Conservation (phyloP, 2,888 invertebrate species). For the Thecocarcelia acutangulata region DNA sequence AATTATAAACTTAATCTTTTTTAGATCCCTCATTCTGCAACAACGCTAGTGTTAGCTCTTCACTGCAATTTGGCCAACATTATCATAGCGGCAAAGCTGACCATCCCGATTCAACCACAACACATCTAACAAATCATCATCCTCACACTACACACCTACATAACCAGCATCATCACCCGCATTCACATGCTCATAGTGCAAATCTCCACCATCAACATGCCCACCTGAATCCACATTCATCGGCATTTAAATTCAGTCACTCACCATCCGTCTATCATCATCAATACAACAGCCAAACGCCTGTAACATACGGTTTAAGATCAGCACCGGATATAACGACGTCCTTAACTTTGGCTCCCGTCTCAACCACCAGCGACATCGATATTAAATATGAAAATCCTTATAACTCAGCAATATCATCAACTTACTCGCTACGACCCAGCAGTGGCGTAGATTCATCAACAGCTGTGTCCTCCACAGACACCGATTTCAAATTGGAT, state of each 20-base stretch:
- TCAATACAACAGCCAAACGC: constrained; percentile 71
- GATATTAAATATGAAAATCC: constrained; percentile 80
- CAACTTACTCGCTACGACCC: constrained; percentile 79
- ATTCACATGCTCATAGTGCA: constrained; percentile 47
- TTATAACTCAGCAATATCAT: constrained; percentile 79
- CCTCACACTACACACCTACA: constrained; percentile 66
- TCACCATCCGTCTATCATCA: constrained; percentile 70
- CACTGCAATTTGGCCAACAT: constrained; percentile 73
- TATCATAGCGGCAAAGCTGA: constrained; percentile 79
- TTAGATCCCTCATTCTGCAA: constrained; percentile 76
- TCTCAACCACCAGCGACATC: constrained; percentile 72
- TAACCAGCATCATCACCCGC: constrained; percentile 71
- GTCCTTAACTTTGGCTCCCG: constrained; percentile 71
- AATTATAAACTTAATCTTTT: constrained; percentile 22
- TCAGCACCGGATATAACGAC: constrained; percentile 73
- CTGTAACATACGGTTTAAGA: constrained; percentile 71
- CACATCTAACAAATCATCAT: constrained; percentile 72
- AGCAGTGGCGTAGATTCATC: constrained; percentile 77
- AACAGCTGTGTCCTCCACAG: constrained; percentile 78
- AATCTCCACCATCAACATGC: constrained; percentile 72
- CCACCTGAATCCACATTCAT: constrained; percentile 60
- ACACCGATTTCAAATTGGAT: constrained; percentile 79
- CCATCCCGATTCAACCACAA: constrained; percentile 81
- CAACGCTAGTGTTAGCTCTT: constrained; percentile 72
- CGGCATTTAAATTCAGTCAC: constrained; percentile 75